Evolutionary conservation across 2,888 invertebrate genomes (phyloP), one percentile per base, ranked within the genome.

Genomic region (Meta bourneti): DNA sequence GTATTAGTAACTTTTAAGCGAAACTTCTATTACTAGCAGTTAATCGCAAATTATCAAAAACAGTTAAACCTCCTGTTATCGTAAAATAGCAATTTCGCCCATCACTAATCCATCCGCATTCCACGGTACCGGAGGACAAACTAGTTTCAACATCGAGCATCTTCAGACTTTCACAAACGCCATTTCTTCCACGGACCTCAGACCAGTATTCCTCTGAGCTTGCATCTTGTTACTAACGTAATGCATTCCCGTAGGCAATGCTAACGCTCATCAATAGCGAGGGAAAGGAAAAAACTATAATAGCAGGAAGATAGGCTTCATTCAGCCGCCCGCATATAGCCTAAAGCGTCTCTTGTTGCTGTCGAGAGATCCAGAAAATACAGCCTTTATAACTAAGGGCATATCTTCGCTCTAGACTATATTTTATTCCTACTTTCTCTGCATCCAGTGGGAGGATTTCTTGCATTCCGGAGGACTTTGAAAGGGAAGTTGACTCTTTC

Each of bases 341-440:
- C 84, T 11, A 7, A n/a, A 61, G 84, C 84, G 6, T 34, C 54
- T 84, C 84, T 34, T 75, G 84, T 84, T 74, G 83, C 83, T 34
- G 74, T 48, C 8, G 16, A n/a, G 79, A 61, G 49, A 61, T 7
- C 54, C 54, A 84, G 74, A 74, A 52, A 51, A 83, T 51, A n/a
- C 61, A 0, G 34, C 16, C 34, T 19, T 79, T 79, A 61, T 61
- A 61, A 79, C 61, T 34, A 54, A 61, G 13, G 34, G 20, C 61
- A 79, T 54, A 19, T 77, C 52, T 77, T 78, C 9, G n/a, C 20
- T 52, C 52, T 6, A 61, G 34, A n/a, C 11, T 13, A 16, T 20
- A 61, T 79, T 79, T 79, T 79, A 61, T 79, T 61, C 34, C 34
- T 34, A 34, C 34, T 34, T 34, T 77, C 49, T 77, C 11, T 49